Evolutionary conservation across 1,140 invertebrate species (phyloP).

Genomic region (Listronotus bonariensis): DNA sequence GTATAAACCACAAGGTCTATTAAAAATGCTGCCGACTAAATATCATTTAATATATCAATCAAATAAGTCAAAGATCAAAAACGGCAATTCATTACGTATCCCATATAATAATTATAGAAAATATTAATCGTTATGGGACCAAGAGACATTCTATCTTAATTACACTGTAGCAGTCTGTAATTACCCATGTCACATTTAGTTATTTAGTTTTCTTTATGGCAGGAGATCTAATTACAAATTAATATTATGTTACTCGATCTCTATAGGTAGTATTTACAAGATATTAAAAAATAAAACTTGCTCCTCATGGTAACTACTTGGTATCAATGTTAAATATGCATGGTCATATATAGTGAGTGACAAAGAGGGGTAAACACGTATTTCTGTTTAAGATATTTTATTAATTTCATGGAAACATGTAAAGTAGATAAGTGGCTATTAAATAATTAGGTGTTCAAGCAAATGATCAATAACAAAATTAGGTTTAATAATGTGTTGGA

Average conservation of each 20-base stretch:
- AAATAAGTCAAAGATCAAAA: not conserved
- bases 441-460: too few relatives aligned
- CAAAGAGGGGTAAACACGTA: too few relatives aligned
- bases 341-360: too few relatives aligned
- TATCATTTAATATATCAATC: not conserved
- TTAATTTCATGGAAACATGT: too few relatives aligned
- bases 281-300: constrained; percentile 9
- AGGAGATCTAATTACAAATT: constrained; percentile 14
- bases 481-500: too few relatives aligned
- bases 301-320: not conserved
- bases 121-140: constrained; percentile 2
- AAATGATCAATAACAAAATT: too few relatives aligned
- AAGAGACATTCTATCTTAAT: constrained; percentile 14
- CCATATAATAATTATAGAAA: not conserved
- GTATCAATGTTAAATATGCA: too few relatives aligned
- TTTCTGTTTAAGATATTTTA: too few relatives aligned
- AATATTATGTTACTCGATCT: constrained; percentile 15
- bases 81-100: constrained; percentile 3
- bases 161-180: constrained; percentile 1
- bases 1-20: too few relatives aligned
- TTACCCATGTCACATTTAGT: constrained; percentile 11
- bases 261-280: constrained; percentile 1
- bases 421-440: too few relatives aligned
- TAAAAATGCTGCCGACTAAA: too few relatives aligned
- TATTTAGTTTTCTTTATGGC: constrained; percentile 11